phyloP scores from a whole-genome alignment of 2,113 vertebrate species.

The Strigops habroptila region DNA sequence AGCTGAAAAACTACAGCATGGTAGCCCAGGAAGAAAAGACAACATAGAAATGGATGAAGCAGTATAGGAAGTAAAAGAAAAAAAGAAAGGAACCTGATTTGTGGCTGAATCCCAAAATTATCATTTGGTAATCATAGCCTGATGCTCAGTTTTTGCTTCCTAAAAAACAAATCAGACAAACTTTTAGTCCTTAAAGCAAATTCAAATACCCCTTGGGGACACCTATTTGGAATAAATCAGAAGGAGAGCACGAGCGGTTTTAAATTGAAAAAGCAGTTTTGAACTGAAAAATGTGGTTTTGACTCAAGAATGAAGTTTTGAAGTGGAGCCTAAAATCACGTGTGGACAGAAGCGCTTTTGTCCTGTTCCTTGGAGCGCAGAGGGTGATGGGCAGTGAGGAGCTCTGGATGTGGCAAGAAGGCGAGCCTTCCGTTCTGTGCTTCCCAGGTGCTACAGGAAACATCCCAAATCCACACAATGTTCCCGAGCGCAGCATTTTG shows the following conservation, averaged over 20 bases:
- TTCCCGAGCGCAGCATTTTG: conserved; percentile 1
- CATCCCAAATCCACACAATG: conserved; percentile 46
- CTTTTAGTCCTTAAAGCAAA: background rate
- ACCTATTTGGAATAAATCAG: background rate
- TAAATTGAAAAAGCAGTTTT: background rate
- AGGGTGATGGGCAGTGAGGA: background rate
- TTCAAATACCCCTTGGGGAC: background rate
- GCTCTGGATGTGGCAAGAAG: background rate
- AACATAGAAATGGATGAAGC: background rate
- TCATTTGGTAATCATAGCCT: background rate
- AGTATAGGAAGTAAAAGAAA: background rate
- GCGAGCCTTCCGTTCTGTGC: background rate
- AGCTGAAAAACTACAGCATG: background rate
- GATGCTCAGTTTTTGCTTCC: background rate
- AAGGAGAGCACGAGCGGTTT: background rate
- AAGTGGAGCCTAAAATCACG: background rate
- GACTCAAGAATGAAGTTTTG: background rate
- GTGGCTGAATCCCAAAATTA: background rate
- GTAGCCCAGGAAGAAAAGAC: background rate
- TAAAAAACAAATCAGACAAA: background rate
- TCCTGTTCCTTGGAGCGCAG: background rate
- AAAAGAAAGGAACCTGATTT: background rate
- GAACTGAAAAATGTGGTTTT: background rate
- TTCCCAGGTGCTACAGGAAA: conserved; percentile 55
- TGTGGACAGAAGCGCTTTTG: background rate